A percentile compares a stretch with the other conserved stretches of the same genome.
Evolutionary conservation across 1,140 invertebrate genomes (phyloP).

Genomic region (Tetragonula clypearis): DNA sequence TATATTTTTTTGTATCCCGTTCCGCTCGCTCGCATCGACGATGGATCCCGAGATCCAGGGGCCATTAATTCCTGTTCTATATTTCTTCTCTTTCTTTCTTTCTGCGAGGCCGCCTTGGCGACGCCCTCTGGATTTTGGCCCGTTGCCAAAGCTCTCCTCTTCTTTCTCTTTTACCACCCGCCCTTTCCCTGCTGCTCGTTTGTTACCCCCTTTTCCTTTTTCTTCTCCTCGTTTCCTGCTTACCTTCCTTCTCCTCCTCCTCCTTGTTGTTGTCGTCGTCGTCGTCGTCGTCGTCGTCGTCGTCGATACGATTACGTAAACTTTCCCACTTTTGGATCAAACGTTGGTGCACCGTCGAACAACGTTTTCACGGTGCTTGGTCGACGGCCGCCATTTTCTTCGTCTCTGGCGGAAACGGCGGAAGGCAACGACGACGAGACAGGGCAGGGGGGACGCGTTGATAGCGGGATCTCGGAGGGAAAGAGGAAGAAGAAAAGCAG

Average conservation of each 20-base stretch:
- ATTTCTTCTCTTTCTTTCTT: constrained; percentile 34
- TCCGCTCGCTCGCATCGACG: background rate
- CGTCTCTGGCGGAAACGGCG: background rate
- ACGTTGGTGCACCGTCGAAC: background rate
- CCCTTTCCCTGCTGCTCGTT: background rate
- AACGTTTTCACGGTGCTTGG: background rate
- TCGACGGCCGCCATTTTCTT: background rate
- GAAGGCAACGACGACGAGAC: background rate
- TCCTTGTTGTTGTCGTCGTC: too few relatives aligned
- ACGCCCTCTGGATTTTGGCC: constrained; percentile 12
- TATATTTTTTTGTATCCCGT: background rate
- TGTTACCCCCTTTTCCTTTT: constrained; percentile 23
- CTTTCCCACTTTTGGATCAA: background rate
- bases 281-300: too few relatives aligned
- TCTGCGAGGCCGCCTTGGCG: background rate
- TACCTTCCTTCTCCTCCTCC: background rate
- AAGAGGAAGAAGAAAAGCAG: constrained; percentile 22
- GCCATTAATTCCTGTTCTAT: constrained; percentile 44
- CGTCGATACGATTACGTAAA: background rate
- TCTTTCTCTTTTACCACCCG: constrained; percentile 23
- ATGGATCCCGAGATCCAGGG: background rate
- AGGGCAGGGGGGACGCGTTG: too few relatives aligned
- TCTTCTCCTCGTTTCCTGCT: background rate
- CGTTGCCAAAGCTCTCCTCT: constrained; percentile 11
- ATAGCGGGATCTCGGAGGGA: background rate